phyloP scores from a whole-genome alignment of 1,140 invertebrate species.

The Drosophila lacteicornis region DNA sequence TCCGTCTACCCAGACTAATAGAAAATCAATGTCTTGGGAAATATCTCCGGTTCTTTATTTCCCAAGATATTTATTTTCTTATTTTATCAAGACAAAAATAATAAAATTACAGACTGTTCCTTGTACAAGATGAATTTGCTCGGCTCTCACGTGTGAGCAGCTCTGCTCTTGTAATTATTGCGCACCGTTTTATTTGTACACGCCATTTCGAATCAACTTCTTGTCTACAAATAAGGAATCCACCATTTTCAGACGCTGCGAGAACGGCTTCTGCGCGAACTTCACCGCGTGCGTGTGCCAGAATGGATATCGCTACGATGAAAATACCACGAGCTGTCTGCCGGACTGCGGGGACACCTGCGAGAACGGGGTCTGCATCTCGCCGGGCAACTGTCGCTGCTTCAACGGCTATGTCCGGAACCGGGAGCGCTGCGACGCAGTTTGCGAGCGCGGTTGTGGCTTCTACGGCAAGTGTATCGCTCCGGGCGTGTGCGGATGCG shows the following conservation, averaged over 20 bases:
- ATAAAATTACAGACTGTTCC: too few relatives aligned
- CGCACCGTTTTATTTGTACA: too few relatives aligned
- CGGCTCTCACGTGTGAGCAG: too few relatives aligned
- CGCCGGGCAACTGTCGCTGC: slow-evolving; percentile 87
- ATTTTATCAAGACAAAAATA: too few relatives aligned
- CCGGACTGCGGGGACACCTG: slow-evolving; percentile 80
- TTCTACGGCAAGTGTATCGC: slow-evolving; percentile 80
- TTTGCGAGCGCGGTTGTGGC: slow-evolving; percentile 75
- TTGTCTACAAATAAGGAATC: too few relatives aligned
- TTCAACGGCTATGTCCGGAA: slow-evolving; percentile 86
- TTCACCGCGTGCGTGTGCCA: slow-evolving; percentile 87
- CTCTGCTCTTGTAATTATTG: too few relatives aligned
- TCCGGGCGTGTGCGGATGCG: slow-evolving; percentile 76
- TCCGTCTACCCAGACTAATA: too few relatives aligned
- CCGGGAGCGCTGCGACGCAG: slow-evolving; percentile 67
- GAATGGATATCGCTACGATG: slow-evolving; percentile 86
- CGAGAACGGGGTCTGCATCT: slow-evolving; percentile 85
- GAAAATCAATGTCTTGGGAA: too few relatives aligned
- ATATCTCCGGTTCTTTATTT: too few relatives aligned
- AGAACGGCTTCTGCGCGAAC: slow-evolving; percentile 87
- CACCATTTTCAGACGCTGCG: slow-evolving; percentile 80
- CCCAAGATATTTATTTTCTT: too few relatives aligned
- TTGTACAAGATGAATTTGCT: too few relatives aligned
- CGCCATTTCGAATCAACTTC: too few relatives aligned
- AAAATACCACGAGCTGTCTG: slow-evolving; percentile 72